Base-by-base conservation (phyloP, 2,113 vertebrate species). In the Engystomops pustulosus region DNA sequence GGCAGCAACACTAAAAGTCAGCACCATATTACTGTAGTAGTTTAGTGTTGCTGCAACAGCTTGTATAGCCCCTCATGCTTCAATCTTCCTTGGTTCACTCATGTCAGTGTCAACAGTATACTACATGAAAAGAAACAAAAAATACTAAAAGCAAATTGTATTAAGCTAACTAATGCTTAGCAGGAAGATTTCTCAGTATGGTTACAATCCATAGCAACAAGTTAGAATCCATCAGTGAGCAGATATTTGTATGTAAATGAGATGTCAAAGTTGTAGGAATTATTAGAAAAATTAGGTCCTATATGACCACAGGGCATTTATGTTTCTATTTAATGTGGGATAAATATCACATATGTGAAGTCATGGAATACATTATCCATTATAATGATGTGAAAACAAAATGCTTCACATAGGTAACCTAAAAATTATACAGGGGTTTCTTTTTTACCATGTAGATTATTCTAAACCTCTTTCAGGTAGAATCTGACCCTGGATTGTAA, bases 231-330 rank as follows among this genome's bases (percentile, higher is more conserved):
- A 32, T 18, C 36, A 60, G 70, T 82, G 65, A 44, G 53, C 36
- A 62, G 6, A 72, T 45, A 75, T 83, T 83, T 83, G 81, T 83
- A 83, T 83, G 81, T 38, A 83, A 72, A 83, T 83, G 45, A 11
- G 38, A 83, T 75, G 81, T 75, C 81, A 83, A 83, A 74, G 38
- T 36, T 27, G 49, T 27, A 62, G 23, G 23, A 72, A 60, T 55
- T 82, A 74, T 72, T 72, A 72, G 81, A 62, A 51, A 83, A 83
- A 83, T 75, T 51, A 58, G 70, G 69, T 20, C 23, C 75, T 38
- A 75, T 62, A 45, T 74, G 58, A 49, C 80, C 80, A 60, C 27
- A 74, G 80, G 79, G 49, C 69, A 74, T 75, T 83, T 47, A 74
- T 53, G 27, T 68, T 69, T n/a, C 25, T 80, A 69, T 32, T 80